A percentile compares a stretch with the other conserved stretches of the same genome.
Evolutionary conservation across 2,113 vertebrate species (phyloP).

Genomic region (Sakesphorus luctuosus): DNA sequence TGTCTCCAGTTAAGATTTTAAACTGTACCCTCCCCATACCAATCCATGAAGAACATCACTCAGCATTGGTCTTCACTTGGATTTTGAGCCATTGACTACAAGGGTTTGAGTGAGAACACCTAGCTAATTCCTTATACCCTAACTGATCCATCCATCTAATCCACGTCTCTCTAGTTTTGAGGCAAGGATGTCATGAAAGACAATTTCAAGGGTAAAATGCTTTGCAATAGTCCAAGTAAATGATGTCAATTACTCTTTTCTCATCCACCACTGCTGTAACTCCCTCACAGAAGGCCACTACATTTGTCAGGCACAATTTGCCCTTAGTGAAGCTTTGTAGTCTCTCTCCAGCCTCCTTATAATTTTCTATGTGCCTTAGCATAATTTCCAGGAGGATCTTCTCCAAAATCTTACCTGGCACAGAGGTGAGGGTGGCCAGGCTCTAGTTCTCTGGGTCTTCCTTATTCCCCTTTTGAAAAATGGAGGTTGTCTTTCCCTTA

Average conservation of each 20-base stretch:
- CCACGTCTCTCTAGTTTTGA: neutral
- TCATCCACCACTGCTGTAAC: neutral
- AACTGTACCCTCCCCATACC: neutral
- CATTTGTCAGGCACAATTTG: neutral
- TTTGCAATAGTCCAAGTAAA: neutral
- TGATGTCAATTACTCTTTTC: neutral
- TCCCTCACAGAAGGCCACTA: neutral
- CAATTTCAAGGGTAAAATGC: neutral
- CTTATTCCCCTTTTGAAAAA: neutral
- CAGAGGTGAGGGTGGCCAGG: neutral
- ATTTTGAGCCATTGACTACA: neutral
- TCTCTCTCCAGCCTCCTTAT: neutral
- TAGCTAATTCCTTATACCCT: neutral
- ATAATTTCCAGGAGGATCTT: neutral
- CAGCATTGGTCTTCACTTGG: neutral
- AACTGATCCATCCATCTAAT: neutral
- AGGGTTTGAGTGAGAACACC: neutral
- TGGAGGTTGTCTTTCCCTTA: neutral
- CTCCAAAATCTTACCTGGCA: neutral
- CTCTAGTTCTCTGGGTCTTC: neutral
- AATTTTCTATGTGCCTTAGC: neutral
- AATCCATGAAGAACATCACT: neutral
- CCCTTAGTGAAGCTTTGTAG: neutral
- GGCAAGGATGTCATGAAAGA: neutral
- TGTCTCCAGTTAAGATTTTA: neutral